Percentiles rank a stretch among this genome's conserved stretches.
These are phyloP conservation scores for Gymnocephalus cernua DNA, from an alignment of 2,113 vertebrate genomes.

Conservation along the genomic window DNA sequence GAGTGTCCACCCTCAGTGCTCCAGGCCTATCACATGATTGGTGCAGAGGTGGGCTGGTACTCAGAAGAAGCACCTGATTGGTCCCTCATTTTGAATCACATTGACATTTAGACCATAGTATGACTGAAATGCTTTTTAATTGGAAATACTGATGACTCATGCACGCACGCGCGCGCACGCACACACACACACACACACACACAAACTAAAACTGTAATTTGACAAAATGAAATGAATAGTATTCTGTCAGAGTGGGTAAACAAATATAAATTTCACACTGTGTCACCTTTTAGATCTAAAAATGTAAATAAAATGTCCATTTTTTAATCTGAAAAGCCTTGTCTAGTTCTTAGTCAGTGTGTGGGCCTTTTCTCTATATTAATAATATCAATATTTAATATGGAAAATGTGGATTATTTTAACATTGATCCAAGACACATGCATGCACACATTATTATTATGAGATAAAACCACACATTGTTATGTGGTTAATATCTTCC, in stretches of 20 bases:
- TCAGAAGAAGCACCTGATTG: slow-evolving; percentile 38
- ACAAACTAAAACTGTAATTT: too few species aligned
- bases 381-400: background rate
- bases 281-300: background rate
- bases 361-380: background rate
- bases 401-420: background rate
- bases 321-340: background rate
- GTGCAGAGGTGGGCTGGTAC: slow-evolving; percentile 47
- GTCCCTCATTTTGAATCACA: background rate
- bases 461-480: background rate
- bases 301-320: background rate
- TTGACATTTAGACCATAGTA: background rate
- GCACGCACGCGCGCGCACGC: background rate
- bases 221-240: too few species aligned
- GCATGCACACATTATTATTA: background rate
- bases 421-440: background rate
- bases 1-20: too few species aligned
- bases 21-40: slow-evolving; percentile 32
- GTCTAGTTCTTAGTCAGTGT: background rate
- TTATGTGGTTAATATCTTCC: too few species aligned
- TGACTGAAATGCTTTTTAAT: background rate
- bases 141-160: background rate
- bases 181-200: too few species aligned
- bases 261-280: background rate
- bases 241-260: too few species aligned